Evolutionary conservation across 1,140 invertebrate species (phyloP).

Genomic region (Metaphire vulgaris): DNA sequence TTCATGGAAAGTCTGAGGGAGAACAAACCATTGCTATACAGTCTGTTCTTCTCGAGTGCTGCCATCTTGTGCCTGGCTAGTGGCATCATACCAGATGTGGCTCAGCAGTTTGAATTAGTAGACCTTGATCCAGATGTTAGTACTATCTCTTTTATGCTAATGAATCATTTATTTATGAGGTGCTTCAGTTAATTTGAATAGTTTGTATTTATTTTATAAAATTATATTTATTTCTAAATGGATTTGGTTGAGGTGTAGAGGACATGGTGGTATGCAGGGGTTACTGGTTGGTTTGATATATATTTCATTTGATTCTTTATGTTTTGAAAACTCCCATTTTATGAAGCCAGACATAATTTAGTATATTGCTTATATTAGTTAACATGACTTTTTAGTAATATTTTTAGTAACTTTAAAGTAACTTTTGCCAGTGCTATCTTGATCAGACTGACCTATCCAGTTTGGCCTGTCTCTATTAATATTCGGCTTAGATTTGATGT

Average conservation of each 20-base stretch:
- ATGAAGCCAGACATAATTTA: too few relatives aligned
- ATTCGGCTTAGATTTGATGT: too few relatives aligned
- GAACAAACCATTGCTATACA: constrained; percentile 87
- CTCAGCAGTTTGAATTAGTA: constrained; percentile 53
- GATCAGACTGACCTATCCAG: too few relatives aligned
- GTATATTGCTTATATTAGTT: too few relatives aligned
- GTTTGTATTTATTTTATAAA: background rate
- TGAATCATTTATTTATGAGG: background rate
- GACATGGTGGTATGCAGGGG: background rate
- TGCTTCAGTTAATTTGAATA: constrained; percentile 4
- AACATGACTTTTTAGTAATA: too few relatives aligned
- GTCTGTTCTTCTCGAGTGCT: constrained; percentile 58
- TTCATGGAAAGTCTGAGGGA: constrained; percentile 94
- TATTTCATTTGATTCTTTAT: background rate
- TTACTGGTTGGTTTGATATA: background rate
- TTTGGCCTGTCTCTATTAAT: too few relatives aligned
- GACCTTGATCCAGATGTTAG: constrained; percentile 50
- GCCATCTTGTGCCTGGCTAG: constrained; percentile 50
- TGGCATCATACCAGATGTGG: constrained; percentile 50
- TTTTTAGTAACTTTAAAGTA: too few relatives aligned
- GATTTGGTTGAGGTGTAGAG: constrained; percentile 1
- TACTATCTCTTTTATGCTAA: background rate
- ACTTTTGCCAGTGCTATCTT: too few relatives aligned
- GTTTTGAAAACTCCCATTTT: too few relatives aligned
- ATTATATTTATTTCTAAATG: background rate